These are phyloP conservation scores for Myotis myotis DNA, from an alignment of 2,797 vertebrate genomes.

Conservation along the genomic window DNA sequence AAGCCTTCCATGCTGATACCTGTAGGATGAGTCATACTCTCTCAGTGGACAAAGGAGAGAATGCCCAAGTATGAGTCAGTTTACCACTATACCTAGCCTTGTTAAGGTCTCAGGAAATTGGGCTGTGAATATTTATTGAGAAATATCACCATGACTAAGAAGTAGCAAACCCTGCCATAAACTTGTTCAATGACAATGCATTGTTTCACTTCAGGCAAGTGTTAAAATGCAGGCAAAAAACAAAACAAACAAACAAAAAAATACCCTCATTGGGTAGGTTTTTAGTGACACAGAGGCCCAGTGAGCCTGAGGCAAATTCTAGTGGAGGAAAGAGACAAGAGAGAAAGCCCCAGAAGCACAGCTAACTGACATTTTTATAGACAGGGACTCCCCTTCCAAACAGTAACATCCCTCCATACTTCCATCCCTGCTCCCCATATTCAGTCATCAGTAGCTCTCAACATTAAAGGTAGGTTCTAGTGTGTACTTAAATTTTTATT, in stretches of 20 bases:
- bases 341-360: not conserved
- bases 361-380: not conserved
- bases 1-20: not conserved
- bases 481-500: not conserved
- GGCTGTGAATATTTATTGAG: not conserved
- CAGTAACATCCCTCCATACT: not conserved
- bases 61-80: not conserved
- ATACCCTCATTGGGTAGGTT: not conserved
- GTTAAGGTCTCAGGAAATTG: not conserved
- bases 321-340: not conserved
- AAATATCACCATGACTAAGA: not conserved
- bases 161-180: not conserved
- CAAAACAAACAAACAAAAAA: not conserved
- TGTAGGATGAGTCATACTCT: not conserved
- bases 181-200: not conserved
- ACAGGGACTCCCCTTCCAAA: not conserved
- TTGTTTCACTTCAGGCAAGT: not conserved
- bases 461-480: not conserved
- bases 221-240: not conserved
- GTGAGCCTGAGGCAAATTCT: not conserved
- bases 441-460: not conserved
- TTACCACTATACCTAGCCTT: not conserved
- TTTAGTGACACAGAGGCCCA: not conserved
- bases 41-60: not conserved
- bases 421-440: not conserved